These are phyloP conservation scores for Sebastes umbrosus DNA, from an alignment of 2,797 vertebrate species.

Conservation along the genomic window DNA sequence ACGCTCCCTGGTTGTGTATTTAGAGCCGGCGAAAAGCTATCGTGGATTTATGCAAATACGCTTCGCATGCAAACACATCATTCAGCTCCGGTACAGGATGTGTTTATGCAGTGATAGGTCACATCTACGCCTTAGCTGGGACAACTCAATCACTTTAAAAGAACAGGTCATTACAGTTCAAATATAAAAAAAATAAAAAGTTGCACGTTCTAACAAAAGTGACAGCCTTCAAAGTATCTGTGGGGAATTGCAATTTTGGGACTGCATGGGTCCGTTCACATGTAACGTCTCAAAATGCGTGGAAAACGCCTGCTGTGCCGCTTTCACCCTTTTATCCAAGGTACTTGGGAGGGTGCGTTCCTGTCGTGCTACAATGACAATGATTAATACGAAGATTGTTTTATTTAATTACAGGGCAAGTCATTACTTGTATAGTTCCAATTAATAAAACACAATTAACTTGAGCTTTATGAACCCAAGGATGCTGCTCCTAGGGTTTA, in stretches of 20 bases:
- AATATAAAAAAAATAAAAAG: too few relatives aligned
- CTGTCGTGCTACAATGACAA: too few relatives aligned
- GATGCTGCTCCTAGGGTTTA: background rate
- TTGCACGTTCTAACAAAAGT: background rate
- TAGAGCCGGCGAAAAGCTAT: slow-evolving; percentile 31
- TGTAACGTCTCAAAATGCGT: too few relatives aligned
- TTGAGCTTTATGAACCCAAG: background rate
- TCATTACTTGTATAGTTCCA: background rate
- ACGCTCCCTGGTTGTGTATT: slow-evolving; percentile 27
- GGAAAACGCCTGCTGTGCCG: fast-evolving
- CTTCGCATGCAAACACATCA: slow-evolving; percentile 10
- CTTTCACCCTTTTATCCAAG: too few relatives aligned
- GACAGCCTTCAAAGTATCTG: background rate
- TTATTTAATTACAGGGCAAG: background rate
- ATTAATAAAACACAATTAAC: background rate
- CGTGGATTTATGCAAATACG: slow-evolving; percentile 27
- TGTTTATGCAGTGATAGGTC: slow-evolving; percentile 19
- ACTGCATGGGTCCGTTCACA: too few relatives aligned
- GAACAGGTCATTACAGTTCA: background rate
- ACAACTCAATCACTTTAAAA: slow-evolving; percentile 28
- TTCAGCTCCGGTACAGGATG: background rate
- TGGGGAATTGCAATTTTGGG: background rate
- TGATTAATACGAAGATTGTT: background rate
- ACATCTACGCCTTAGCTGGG: slow-evolving; percentile 8
- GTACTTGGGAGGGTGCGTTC: too few relatives aligned